Evolutionary conservation across 2,113 vertebrate genomes (phyloP), one percentile per base, ranked within the genome.

Genomic region (Pavo muticus): DNA sequence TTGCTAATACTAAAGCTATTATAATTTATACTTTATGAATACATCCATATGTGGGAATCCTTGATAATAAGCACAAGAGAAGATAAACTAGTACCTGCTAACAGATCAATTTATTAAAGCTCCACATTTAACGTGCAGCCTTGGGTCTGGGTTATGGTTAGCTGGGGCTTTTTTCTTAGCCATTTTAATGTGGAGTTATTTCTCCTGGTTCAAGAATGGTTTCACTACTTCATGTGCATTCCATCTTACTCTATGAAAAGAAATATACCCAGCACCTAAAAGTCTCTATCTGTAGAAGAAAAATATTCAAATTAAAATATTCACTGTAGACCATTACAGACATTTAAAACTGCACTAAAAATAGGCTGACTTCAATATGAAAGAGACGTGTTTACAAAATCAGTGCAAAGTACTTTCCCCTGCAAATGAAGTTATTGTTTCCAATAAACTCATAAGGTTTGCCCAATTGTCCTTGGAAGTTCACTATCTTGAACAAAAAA

Each of bases 91-190:
- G 24, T 71, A 60, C 45, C 93, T 67, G 83, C 81, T 97, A 97
- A 95, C 90, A 73, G 83, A 97, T 95, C 96, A 88, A 96, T 95
- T 97, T 97, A 94, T 94, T 93, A 87, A 32, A 84, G 80, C 39
- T 88, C 54, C 64, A 76, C 65, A 78, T 11, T 92, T 42, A 95
- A 92, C 76, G 78, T 69, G 81, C 50, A 95, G 79, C 77, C 85
- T 47, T 60, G 24, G 29, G n/a, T 63, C 77, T 78, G 76, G 76
- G 87, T 6, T 68, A 72, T 7, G 35, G 16, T 39, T 88, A 90
- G 35, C 57, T 60, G 6, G 16, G 42, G 40, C 24, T 88, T 93
- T 96, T 87, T 76, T 27, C 40, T 61, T 84, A 83, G 64, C 77
- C 69, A 64, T 47, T 35, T 50, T 67, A 95, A 81, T 54, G 52